Base-by-base conservation (phyloP, 37 sponge, comb jelly and placozoan species). In the Hexactinellida sp. region DNA sequence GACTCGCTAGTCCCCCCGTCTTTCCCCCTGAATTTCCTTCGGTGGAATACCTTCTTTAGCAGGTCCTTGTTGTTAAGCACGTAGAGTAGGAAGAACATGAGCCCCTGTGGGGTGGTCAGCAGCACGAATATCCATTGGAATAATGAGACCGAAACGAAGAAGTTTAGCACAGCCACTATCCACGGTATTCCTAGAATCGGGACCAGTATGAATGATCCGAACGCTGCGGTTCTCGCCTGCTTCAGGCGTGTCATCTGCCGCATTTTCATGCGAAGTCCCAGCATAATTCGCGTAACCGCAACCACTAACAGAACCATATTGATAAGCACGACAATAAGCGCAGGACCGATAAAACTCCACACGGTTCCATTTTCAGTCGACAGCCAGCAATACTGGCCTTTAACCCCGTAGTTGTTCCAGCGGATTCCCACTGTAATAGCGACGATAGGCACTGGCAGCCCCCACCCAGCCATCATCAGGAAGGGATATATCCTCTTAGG, bases 81-180 rank as follows among this genome's bases (percentile, higher is more conserved):
- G 34, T 63, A 63, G 19, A 63, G 34, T n/a, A 63, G 34, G 32
- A 63, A 63, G 76, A 63, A 63, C 76, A 63, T 23, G 3, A 63
- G 34, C 3, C 76, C 76, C 30, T 63, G 76, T 63, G 76, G 76
- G 30, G 76, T 63, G 76, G 3, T 63, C 28, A 63, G 76, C 13
- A 63, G 3, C 3, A 63, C 76, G 76, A 63, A 63, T 63, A 63
- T 63, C 76, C 76, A 63, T n/a, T 63, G 76, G 30, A 63, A 63
- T 3, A 63, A 23, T n/a, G 76, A 63, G 28, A 63, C 76, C 5
- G 76, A 63, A 25, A 63, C 76, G 76, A 63, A 63, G 76, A 63
- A 63, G 34, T 63, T 63, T n/a, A 63, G 76, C 76, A 63, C 76
- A 25, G 76, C 76, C 34, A 63, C 76, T 63, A 63, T 63, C 76